Conservation (phyloP, 2,797 vertebrate species). For the Knipowitschia caucasica region DNA sequence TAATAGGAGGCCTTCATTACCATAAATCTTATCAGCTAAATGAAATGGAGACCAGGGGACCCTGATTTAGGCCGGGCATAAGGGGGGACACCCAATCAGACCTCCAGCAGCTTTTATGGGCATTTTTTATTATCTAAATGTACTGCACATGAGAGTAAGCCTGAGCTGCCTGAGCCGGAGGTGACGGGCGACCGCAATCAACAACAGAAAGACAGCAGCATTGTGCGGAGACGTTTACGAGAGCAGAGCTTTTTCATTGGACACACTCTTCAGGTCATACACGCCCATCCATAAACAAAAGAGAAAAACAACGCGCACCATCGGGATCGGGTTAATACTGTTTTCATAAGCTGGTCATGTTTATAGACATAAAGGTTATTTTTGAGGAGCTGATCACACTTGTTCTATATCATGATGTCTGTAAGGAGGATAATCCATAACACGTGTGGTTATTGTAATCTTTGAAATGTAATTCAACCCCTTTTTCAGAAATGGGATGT, state of each 20-base stretch:
- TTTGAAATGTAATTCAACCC: no score
- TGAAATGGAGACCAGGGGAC: constrained; percentile 69
- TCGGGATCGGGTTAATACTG: neutral
- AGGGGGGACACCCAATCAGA: constrained; percentile 74
- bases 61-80: constrained; percentile 69
- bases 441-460: no score
- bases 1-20: constrained; percentile 74
- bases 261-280: constrained; percentile 15
- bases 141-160: constrained; percentile 61
- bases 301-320: neutral
- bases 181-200: constrained; percentile 66
- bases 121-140: constrained; percentile 78
- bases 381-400: no score
- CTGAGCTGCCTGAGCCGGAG: constrained; percentile 45
- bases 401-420: no score
- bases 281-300: constrained; percentile 9
- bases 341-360: neutral
- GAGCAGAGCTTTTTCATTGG: constrained; percentile 26
- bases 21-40: constrained; percentile 81
- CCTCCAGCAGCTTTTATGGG: constrained; percentile 71
- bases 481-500: no score
- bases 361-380: no score
- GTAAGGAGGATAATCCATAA: no score
- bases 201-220: constrained; percentile 58
- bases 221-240: constrained; percentile 50